Evolutionary conservation across 2,797 vertebrate species (phyloP).

Genomic region (Cephalopachus bancanus): DNA sequence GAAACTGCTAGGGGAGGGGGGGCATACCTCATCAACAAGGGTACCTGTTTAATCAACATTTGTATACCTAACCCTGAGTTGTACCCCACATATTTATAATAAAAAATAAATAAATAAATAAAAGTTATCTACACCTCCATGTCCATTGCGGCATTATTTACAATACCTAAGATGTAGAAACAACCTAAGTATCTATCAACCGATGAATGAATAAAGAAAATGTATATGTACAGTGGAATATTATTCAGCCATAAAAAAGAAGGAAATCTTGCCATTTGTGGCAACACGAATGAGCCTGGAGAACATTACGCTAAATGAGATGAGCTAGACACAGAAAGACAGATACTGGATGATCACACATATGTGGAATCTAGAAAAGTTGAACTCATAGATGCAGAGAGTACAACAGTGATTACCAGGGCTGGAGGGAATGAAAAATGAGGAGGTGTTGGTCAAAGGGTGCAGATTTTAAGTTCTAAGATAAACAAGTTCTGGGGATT

Average conservation of each 20-base stretch:
- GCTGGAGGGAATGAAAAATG: not conserved
- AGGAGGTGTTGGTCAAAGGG: not conserved
- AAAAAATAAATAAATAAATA: no score
- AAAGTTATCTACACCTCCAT: not conserved
- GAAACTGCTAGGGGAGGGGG: no score
- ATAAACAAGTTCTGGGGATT: not conserved
- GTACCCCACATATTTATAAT: no score
- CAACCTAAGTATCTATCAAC: not conserved
- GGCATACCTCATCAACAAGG: no score
- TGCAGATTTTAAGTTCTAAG: not conserved
- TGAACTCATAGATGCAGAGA: not conserved
- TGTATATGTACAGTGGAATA: not conserved
- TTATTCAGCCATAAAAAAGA: not conserved
- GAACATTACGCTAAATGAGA: not conserved
- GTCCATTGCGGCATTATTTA: no score
- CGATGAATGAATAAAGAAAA: not conserved
- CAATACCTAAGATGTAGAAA: no score
- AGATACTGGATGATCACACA: no score
- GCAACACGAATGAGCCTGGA: not conserved
- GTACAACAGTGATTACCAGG: not conserved
- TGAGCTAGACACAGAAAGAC: not conserved
- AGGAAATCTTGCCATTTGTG: not conserved
- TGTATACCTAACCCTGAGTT: no score
- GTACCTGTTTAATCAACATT: no score
- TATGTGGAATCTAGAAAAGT: not conserved